Evolutionary conservation across 2,113 vertebrate genomes (phyloP).

Genomic region (Ceyx cyanopectus): DNA sequence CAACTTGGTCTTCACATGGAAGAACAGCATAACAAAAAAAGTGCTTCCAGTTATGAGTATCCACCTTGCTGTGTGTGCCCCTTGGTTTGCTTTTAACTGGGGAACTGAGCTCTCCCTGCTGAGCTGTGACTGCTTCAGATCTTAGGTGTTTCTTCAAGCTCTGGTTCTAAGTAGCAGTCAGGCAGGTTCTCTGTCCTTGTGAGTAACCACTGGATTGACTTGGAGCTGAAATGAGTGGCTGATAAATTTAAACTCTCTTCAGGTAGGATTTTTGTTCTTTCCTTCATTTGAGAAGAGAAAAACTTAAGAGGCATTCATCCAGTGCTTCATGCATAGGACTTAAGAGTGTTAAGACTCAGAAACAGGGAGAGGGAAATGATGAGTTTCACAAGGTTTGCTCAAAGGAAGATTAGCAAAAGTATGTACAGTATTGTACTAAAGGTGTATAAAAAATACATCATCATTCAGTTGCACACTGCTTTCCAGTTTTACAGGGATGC

Average conservation of each 20-base stretch:
- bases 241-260: neutral
- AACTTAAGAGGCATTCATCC: neutral
- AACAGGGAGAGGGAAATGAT: neutral
- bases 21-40: neutral
- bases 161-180: neutral
- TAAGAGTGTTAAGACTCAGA: neutral
- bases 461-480: neutral
- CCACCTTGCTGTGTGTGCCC: neutral
- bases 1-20: neutral
- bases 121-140: neutral
- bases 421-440: neutral
- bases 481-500: neutral
- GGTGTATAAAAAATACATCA: neutral
- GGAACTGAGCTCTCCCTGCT: neutral
- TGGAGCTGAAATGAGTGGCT: neutral
- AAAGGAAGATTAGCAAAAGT: neutral
- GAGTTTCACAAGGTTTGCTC: neutral
- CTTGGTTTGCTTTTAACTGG: neutral
- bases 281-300: neutral
- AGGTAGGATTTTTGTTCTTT: neutral
- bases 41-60: neutral
- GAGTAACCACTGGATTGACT: accelerated
- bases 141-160: neutral
- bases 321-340: neutral
- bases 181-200: neutral